Evolutionary conservation across 2,113 vertebrate genomes (phyloP).

Genomic region (Brachypteracias leptosomus): DNA sequence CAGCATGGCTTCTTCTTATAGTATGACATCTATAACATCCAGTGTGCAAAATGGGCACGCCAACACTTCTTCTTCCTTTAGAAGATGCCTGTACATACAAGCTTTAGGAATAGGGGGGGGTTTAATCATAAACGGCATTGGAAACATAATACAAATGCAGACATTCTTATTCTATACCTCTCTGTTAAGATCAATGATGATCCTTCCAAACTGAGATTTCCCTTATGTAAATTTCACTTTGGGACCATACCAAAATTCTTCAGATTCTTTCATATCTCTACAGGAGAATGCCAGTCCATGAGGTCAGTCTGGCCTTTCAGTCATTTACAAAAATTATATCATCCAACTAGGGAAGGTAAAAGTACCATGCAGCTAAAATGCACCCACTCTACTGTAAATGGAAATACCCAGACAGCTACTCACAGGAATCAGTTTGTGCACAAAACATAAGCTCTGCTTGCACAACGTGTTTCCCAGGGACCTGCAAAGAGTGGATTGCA

Average conservation of each 20-base stretch:
- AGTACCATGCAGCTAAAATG: not conserved
- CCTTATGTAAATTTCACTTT: not conserved
- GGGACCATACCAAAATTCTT: not conserved
- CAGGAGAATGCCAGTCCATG: not conserved
- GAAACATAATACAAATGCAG: not conserved
- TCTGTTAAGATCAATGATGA: not conserved
- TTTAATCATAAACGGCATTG: not conserved
- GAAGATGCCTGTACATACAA: not conserved
- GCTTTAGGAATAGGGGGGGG: not conserved
- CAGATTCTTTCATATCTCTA: not conserved
- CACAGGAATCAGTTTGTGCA: not conserved
- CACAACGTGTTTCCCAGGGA: not conserved
- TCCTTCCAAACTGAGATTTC: not conserved
- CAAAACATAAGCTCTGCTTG: not conserved
- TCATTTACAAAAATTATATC: not conserved
- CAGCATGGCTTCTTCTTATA: not conserved
- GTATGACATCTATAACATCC: not conserved
- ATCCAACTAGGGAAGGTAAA: not conserved
- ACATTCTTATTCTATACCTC: not conserved
- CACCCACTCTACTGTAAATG: not conserved
- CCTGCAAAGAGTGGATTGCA: not conserved
- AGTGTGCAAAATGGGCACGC: not conserved
- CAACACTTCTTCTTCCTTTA: not conserved
- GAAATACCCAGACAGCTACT: not conserved
- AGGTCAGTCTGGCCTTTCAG: not conserved